A percentile compares a stretch with the other conserved stretches of the same genome.
Evolutionary conservation across 2,888 invertebrate genomes (phyloP).

Genomic region (Alloplasta piceator): DNA sequence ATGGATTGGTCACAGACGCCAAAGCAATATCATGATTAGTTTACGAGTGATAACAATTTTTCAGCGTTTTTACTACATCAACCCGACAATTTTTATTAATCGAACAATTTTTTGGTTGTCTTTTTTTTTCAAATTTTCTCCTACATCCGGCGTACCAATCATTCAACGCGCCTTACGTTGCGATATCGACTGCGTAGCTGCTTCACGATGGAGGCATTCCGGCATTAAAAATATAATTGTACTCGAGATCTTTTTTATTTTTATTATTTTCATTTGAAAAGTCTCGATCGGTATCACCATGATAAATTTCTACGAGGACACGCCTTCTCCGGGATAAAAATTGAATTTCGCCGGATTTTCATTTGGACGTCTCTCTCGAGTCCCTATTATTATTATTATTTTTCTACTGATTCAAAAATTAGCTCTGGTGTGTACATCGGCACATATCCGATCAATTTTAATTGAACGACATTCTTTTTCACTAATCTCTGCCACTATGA

Average conservation of each 20-base stretch:
- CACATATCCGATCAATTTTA: conserved; percentile 28
- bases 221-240: conserved; percentile 61
- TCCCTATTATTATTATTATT: conserved; percentile 10
- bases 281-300: conserved; percentile 47
- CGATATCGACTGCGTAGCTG: conserved; percentile 33
- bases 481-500: conserved; percentile 49
- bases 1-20: conserved; percentile 46
- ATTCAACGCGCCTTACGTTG: neutral
- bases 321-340: conserved; percentile 36
- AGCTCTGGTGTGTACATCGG: conserved; percentile 29
- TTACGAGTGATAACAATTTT: conserved; percentile 52
- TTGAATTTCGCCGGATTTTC: conserved; percentile 47
- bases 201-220: conserved; percentile 46
- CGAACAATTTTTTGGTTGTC: neutral
- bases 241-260: conserved; percentile 30
- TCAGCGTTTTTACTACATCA: conserved; percentile 40
- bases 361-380: conserved; percentile 57
- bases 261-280: neutral
- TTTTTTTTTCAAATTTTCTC: too few relatives aligned
- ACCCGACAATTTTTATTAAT: conserved; percentile 46
- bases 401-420: conserved; percentile 30
- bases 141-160: too few relatives aligned
- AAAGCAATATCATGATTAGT: conserved; percentile 50
- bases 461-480: conserved; percentile 6
- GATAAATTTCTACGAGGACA: conserved; percentile 46